Evolutionary conservation across 2,113 vertebrate species (phyloP), one percentile per base, ranked within the genome.

Genomic region (Telmatochromis brachygnathus): DNA sequence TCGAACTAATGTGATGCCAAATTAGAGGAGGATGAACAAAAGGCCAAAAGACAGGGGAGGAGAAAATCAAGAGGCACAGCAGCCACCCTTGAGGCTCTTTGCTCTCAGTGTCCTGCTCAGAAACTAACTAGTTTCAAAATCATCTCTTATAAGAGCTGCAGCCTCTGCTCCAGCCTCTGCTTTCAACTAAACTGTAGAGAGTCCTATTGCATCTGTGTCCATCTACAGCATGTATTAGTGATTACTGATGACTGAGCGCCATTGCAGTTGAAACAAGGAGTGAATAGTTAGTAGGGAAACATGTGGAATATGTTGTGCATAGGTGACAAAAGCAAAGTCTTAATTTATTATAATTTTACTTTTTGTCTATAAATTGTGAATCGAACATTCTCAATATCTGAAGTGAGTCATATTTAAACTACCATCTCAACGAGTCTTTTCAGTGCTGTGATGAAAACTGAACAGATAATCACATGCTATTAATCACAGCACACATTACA

Each of bases 401-500:
- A 77, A 77, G 26, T 51, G 37, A 58, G 75, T 55, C 65, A 23
- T 70, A 85, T 83, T 82, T 79, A 42, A 87, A 13, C n/a, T 51
- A 12, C 58, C 49, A 80, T 80, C 83, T 51, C 60, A 79, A 37
- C 15, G 60, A 82, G 75, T 89, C 81, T 62, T 81, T 83, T 84
- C 47, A 77, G 26, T 19, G 35, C 68, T 33, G 26, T 77, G 87
- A 87, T 55, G 51, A 86, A 91, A 92, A 83, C 77, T 84, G 80
- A 86, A 84, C 23, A 81, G 82, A 91, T 90, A 88, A 91, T 91
- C 56, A 73, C 70, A 87, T 55, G n/a, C 85, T 88, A 91, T 90
- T 89, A 93, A 91, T 93, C 87, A 90, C 83, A n/a, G 21, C 35
- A 56, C 39, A 85, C 47, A 86, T 93, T 84, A 85, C 82, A 87